Conservation (phyloP, 2,888 invertebrate species). For the Imbricaverruca yamaguchii region DNA sequence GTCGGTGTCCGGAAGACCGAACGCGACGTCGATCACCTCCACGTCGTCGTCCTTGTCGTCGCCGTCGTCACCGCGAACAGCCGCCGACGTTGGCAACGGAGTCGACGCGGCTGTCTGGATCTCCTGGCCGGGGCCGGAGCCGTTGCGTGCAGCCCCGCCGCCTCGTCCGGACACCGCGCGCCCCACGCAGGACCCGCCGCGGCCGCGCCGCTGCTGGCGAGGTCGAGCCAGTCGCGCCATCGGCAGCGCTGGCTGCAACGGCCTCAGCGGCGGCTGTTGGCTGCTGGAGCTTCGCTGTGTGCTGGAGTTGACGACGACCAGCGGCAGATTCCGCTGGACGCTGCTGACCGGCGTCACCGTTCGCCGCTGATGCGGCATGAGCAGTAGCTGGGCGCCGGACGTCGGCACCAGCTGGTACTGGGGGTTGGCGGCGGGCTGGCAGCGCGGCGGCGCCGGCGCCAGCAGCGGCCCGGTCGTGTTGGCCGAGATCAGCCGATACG, state of each 20-base stretch:
- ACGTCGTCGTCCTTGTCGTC: background rate
- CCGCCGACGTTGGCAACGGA: background rate
- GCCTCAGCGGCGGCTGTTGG: background rate
- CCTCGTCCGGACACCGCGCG: too few species aligned
- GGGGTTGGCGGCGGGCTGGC: background rate
- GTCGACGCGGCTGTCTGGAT: background rate
- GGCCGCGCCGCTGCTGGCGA: background rate
- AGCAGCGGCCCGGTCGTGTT: background rate
- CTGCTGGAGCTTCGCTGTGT: background rate
- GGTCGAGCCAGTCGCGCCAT: background rate
- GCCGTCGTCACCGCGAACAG: too few species aligned
- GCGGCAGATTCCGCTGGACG: background rate
- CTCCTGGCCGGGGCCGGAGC: background rate
- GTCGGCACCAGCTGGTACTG: background rate
- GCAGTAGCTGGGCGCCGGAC: background rate
- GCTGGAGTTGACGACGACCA: constrained; percentile 6
- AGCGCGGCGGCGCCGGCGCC: background rate
- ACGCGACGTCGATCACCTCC: background rate
- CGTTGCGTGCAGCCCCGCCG: background rate
- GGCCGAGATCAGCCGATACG: background rate
- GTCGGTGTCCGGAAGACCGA: background rate
- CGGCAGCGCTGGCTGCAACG: background rate
- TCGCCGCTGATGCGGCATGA: background rate
- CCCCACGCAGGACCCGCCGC: background rate
- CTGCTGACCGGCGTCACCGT: background rate